A percentile compares a stretch with the other conserved stretches of the same genome.
These are phyloP conservation scores for Drosophila gunungcola DNA, from an alignment of 1,140 invertebrate species.

Conservation along the genomic window DNA sequence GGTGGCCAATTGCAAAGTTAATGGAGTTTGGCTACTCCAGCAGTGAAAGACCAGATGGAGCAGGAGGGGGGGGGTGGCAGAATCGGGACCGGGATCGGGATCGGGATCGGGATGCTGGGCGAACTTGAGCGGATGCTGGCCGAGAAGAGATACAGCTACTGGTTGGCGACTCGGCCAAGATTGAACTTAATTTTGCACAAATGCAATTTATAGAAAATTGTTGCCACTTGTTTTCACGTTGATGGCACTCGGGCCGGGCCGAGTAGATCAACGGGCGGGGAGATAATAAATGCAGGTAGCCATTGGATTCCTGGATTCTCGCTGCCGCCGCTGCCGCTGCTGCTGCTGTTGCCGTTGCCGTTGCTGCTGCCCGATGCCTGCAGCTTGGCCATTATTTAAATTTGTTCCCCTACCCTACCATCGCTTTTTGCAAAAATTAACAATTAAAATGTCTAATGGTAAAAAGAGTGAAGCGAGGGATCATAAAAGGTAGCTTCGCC, in stretches of 20 bases:
- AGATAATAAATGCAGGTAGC: conserved; percentile 78
- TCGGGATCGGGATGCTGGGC: background rate
- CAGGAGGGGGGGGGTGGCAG: background rate
- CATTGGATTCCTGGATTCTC: conserved; percentile 45
- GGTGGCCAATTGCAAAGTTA: conserved; percentile 83
- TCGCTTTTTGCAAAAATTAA: conserved; percentile 66
- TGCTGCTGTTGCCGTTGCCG: background rate
- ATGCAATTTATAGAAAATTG: conserved; percentile 83
- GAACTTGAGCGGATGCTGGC: conserved; percentile 48
- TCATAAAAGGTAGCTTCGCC: conserved; percentile 61
- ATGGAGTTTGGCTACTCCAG: conserved; percentile 83
- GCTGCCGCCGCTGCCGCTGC: conserved; percentile 5
- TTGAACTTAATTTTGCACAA: conserved; percentile 83
- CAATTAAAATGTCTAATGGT: conserved; percentile 82
- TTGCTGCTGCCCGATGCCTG: conserved; percentile 38
- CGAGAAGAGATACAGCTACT: conserved; percentile 55
- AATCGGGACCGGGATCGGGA: conserved; percentile 3
- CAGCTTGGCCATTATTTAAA: conserved; percentile 79
- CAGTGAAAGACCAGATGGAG: conserved; percentile 47
- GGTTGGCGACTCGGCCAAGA: conserved; percentile 67
- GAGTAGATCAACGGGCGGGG: background rate
- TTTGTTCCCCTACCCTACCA: conserved; percentile 25
- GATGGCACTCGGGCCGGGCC: conserved; percentile 62
- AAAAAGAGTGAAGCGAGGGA: conserved; percentile 32
- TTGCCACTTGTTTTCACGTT: conserved; percentile 83